A percentile compares a stretch with the other conserved stretches of the same genome.
Conservation (phyloP, 2,113 vertebrate species). For the Ciconia maguari region DNA sequence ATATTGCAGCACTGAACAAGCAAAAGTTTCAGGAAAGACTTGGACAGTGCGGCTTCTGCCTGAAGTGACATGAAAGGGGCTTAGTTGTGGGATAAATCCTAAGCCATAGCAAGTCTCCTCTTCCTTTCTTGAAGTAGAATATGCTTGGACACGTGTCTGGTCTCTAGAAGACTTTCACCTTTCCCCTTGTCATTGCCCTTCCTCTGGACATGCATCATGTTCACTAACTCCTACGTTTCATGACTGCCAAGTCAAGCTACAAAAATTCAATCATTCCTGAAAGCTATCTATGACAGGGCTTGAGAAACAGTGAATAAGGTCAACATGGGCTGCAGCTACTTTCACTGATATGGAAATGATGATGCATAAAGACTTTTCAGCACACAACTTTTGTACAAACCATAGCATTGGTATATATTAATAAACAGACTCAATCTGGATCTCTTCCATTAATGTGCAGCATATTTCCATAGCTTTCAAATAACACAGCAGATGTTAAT, state of each 20-base stretch:
- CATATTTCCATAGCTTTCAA: not conserved
- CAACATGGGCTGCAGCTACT: not conserved
- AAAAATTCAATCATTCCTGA: not conserved
- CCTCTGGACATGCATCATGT: not conserved
- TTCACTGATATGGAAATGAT: not conserved
- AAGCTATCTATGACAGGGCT: not conserved
- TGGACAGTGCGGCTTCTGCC: not conserved
- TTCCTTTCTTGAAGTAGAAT: not conserved
- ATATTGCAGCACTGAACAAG: not conserved
- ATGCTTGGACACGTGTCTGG: not conserved
- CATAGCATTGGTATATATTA: not conserved
- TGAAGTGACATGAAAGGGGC: fast-evolving
- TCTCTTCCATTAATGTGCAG: not conserved
- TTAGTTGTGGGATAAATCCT: not conserved
- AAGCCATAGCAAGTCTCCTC: not conserved
- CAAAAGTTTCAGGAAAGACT: not conserved
- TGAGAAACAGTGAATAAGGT: not conserved
- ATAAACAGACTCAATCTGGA: not conserved
- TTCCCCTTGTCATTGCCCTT: not conserved
- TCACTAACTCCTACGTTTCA: not conserved
- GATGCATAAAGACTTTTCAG: not conserved
- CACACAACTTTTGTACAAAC: not conserved
- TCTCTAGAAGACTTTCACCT: not conserved
- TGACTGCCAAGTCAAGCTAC: not conserved
- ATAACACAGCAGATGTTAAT: not conserved